Base-by-base conservation (phyloP, 2,113 vertebrate species). In the Dasypus novemcinctus region DNA sequence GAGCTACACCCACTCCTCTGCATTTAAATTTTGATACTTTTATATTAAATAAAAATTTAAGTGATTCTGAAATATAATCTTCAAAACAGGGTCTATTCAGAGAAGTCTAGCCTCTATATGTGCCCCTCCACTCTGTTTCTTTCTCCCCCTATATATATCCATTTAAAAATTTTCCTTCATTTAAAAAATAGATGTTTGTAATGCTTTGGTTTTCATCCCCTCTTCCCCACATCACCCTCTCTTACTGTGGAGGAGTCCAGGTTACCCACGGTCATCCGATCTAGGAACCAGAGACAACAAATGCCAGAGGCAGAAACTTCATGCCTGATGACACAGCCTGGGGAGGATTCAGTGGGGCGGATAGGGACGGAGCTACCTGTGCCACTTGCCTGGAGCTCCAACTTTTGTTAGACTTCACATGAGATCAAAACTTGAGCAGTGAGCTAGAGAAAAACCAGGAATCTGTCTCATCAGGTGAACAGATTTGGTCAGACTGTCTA, bases 271-370 rank as follows among this genome's bases (percentile, higher is more conserved):
- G 25, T 86, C 52, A 78, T 0, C 52, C 66, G 89, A 93, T 54
- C 78, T 15, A 87, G 83, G 12, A 89, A 59, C 18, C 78, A 36
- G 36, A 36, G 29, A 86, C 46, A 59, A 38, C 61, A 78, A 82
- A 89, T 79, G 94, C 95, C 90, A 69, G 79, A 93, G 94, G 95
- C 83, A 93, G 83, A 92, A 87, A 95, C 90, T 91, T 75, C 54
- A 79, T 54, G 92, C 96, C 7, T 79, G 87, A 85, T 75, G 41
- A 93, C 86, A 23, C 7, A 18, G 86, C 54, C 90, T 20, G 68
- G 46, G 31, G 61, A 84, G 76, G 59, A 33, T 43, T 61, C 82
- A 52, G 49, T 69, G 63, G 54, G 31, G 41, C 15, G 38, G 63
- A 31, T 15, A 36, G 36, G 86, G 43, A 86, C 59, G 64, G 72